A percentile compares a stretch with the other conserved stretches of the same genome.
Conservation (phyloP, 2,888 invertebrate species). For the Thera obeliscata region DNA sequence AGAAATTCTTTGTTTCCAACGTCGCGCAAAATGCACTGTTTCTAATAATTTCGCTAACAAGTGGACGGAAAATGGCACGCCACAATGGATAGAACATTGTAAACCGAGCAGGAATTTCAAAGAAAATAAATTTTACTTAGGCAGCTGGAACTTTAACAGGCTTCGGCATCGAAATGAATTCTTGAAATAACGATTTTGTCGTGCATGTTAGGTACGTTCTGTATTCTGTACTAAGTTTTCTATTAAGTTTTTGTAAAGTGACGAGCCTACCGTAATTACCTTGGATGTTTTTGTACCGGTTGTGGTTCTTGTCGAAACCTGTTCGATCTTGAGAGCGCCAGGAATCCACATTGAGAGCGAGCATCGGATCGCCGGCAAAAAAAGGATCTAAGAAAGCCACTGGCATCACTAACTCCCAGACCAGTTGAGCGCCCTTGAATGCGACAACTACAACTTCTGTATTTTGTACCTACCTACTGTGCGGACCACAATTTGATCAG, state of each 20-base stretch:
- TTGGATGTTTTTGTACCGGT: slow-evolving; percentile 79
- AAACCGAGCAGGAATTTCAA: slow-evolving; percentile 53
- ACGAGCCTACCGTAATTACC: slow-evolving; percentile 76
- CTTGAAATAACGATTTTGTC: slow-evolving; percentile 25
- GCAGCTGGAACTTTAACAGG: slow-evolving; percentile 38
- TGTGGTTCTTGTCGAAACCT: slow-evolving; percentile 76
- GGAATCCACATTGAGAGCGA: slow-evolving; percentile 71
- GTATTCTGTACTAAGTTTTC: slow-evolving; percentile 37
- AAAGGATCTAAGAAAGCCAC: slow-evolving; percentile 67
- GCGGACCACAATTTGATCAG: slow-evolving; percentile 13
- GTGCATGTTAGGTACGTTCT: slow-evolving; percentile 10
- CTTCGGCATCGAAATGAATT: slow-evolving; percentile 33
- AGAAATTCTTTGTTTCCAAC: slow-evolving; percentile 73
- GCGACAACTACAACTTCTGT: slow-evolving; percentile 52
- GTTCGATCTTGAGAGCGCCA: slow-evolving; percentile 74
- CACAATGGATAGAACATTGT: slow-evolving; percentile 63
- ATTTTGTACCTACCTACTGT: slow-evolving; percentile 35
- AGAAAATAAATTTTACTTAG: slow-evolving; percentile 52
- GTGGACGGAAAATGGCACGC: slow-evolving; percentile 61
- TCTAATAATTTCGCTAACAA: slow-evolving; percentile 75
- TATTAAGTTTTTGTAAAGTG: slow-evolving; percentile 62
- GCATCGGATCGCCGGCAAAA: slow-evolving; percentile 66
- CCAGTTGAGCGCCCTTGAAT: slow-evolving; percentile 53
- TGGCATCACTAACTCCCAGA: slow-evolving; percentile 60
- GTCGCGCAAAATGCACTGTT: slow-evolving; percentile 68